Conservation (phyloP, 2,797 vertebrate genomes). For the Denticeps clupeoides region DNA sequence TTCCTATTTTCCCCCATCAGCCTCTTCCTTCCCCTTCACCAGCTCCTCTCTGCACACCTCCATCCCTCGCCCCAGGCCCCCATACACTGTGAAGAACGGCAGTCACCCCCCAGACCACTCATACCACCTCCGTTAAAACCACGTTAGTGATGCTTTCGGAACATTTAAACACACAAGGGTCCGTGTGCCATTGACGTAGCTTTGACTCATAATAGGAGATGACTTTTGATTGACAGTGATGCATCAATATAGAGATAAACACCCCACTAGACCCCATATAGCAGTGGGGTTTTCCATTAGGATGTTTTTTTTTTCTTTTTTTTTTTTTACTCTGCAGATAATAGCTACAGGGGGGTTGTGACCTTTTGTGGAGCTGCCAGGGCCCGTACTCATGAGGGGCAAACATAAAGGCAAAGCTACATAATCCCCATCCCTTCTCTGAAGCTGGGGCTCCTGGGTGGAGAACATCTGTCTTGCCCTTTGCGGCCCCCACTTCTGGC, state of each 20-base stretch:
- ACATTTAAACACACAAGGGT: neutral
- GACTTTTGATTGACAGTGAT: no score
- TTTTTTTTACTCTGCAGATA: neutral
- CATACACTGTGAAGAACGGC: neutral
- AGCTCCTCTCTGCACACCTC: neutral
- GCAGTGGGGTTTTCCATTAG: no score
- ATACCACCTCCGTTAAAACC: no score
- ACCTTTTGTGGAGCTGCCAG: conserved; percentile 29
- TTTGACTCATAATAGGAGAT: no score
- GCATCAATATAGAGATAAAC: no score
- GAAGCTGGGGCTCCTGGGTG: conserved; percentile 22
- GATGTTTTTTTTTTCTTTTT: no score
- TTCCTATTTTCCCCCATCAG: neutral
- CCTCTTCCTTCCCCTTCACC: neutral
- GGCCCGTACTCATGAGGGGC: conserved; percentile 20
- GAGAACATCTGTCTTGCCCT: conserved; percentile 25
- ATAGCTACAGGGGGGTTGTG: conserved; percentile 20
- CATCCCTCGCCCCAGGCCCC: neutral
- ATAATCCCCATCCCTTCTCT: conserved; percentile 29
- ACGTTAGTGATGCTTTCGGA: no score
- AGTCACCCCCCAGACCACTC: neutral
- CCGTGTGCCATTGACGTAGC: no score
- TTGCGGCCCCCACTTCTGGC: neutral
- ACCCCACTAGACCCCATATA: no score
- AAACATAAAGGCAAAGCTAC: conserved; percentile 9